These are phyloP conservation scores for Lasiurus borealis DNA, from an alignment of 2,113 vertebrate genomes.

Conservation along the genomic window DNA sequence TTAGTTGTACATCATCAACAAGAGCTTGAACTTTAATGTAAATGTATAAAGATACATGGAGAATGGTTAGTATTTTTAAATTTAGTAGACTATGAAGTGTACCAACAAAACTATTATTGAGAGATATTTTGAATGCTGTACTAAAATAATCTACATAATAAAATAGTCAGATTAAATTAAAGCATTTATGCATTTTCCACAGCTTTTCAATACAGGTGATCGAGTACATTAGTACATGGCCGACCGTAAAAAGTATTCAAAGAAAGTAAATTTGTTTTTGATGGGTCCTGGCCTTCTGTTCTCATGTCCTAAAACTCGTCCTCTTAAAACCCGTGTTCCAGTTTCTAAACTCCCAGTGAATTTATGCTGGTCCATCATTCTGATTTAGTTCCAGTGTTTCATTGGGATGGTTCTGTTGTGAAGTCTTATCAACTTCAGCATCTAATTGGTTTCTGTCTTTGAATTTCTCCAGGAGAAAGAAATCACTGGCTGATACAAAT, in stretches of 20 bases:
- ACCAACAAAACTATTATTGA: background rate
- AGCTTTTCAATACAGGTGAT: background rate
- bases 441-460: no score
- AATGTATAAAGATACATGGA: background rate
- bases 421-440: background rate
- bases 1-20: background rate
- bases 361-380: background rate
- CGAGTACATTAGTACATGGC: background rate
- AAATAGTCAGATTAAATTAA: background rate
- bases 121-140: background rate
- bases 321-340: background rate
- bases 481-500: background rate
- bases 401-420: background rate
- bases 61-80: constrained; percentile 7
- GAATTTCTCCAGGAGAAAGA: no score
- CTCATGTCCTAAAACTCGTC: background rate
- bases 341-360: background rate
- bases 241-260: background rate
- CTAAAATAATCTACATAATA: background rate
- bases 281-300: background rate
- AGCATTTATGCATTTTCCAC: background rate
- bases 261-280: background rate
- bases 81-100: background rate
- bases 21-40: background rate
- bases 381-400: background rate